Base-by-base conservation (phyloP, 2,797 vertebrate species). In the Arctocebus calabarensis region DNA sequence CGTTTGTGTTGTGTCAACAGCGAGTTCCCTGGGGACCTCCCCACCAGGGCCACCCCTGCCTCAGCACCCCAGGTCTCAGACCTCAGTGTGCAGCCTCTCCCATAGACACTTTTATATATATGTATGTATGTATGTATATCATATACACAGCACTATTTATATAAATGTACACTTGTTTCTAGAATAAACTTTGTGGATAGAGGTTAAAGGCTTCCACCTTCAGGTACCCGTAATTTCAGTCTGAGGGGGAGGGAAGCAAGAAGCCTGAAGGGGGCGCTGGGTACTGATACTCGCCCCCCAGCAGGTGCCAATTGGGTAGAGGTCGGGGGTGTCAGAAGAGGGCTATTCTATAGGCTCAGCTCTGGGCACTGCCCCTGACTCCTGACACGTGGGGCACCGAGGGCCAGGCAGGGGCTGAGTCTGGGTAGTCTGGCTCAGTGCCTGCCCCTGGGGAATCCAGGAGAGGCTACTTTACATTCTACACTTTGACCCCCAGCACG, bases 161-260 rank as follows among this genome's bases (percentile, higher is more conserved):
- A 98, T 94, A 98, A 99, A 99, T 99, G 99, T 99, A 99, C 99
- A 99, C 98, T 98, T 78, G 87, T 93, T 96, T 98, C 98, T 97
- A 97, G 96, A 98, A 98, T 97, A 99, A 99, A 99, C 98, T 98
- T 99, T 98, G 98, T 98, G 96, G 98, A 98, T 98, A 98, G 98
- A 98, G 97, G 97, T 96, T 97, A 97, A 98, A 98, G 97, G 97
- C 98, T 97, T 94, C 98, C 92, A 97, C 98, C 98, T 98, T 98
- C 98, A 97, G 98, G 98, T 98, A 98, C 98, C 98, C 98, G 98
- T 98, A 99, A 98, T 98, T 94, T 98, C 96, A 97, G 96, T 96
- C 96, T 66, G 3, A 96, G 98, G 97, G 96, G 93, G 90, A 4
- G 87, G 74, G 84, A 55, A 85, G 82, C 84, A 90, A 93, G 97